Conservation (phyloP, 2,113 vertebrate species). For the Chaetorhynchus papuensis region DNA sequence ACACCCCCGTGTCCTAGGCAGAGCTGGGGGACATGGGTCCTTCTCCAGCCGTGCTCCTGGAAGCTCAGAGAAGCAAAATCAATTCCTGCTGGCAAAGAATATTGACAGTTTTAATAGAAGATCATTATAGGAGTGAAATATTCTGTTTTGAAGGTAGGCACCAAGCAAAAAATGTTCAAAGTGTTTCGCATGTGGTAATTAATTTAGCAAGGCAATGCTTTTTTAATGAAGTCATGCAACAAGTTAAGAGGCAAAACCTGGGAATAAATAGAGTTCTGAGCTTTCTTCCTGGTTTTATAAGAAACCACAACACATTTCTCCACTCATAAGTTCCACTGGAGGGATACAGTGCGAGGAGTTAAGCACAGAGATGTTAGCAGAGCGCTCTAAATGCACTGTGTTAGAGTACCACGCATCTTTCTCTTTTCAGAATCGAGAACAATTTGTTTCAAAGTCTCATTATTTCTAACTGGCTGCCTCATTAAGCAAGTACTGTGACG, state of each 20-base stretch:
- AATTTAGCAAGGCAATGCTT: background rate
- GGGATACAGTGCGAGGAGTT: background rate
- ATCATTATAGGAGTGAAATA: conserved; percentile 1
- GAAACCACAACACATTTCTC: background rate
- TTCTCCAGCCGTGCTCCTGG: background rate
- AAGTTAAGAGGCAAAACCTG: background rate
- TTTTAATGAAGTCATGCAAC: conserved; percentile 35
- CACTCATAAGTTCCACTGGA: background rate
- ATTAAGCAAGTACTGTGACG: conserved; percentile 62
- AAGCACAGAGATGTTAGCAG: background rate
- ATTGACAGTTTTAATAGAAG: conserved; percentile 11
- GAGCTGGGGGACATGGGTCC: too few relatives aligned
- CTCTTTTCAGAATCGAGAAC: conserved; percentile 45
- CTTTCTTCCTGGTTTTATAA: background rate
- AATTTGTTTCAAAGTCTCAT: conserved; percentile 65
- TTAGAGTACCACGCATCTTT: background rate
- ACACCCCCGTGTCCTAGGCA: fast-evolving
- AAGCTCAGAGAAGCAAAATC: background rate
- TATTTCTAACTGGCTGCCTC: conserved; percentile 65
- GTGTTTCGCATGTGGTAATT: background rate
- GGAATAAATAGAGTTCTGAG: background rate
- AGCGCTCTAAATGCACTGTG: background rate
- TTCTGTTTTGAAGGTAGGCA: background rate
- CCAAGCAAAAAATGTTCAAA: conserved; percentile 32
- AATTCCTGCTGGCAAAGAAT: background rate